phyloP scores from a whole-genome alignment of 2,888 invertebrate species.

The Timema podura region DNA sequence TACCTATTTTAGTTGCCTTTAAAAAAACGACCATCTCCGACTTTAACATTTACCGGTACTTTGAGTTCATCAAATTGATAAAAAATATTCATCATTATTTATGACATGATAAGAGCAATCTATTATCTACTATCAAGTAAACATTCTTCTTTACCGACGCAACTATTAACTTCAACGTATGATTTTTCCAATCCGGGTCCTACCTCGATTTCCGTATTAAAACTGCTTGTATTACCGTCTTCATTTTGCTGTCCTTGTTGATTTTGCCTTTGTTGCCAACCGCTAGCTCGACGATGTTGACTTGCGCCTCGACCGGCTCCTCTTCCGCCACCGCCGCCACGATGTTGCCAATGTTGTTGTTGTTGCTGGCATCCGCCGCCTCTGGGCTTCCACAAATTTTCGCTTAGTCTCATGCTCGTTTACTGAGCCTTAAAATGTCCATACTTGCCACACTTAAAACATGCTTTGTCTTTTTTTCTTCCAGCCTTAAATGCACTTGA shows the following conservation, averaged over 20 bases:
- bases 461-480: constrained; percentile 5
- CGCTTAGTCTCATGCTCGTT: not conserved
- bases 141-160: not conserved
- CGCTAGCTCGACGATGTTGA: not conserved
- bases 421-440: not conserved
- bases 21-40: not conserved
- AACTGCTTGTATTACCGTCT: not conserved
- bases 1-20: not conserved
- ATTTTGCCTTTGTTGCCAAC: not conserved
- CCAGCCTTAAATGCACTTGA: not conserved
- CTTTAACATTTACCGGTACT: not conserved
- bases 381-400: not conserved
- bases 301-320: not conserved
- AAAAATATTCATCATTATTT: constrained; percentile 1
- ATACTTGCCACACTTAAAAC: not conserved
- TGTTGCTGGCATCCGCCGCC: not conserved
- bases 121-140: not conserved
- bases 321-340: not conserved
- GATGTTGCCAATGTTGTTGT: too few relatives aligned
- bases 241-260: not conserved
- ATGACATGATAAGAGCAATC: not conserved
- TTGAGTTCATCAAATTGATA: not conserved
- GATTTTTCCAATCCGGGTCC: not conserved
- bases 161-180: not conserved
- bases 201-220: not conserved